Evolutionary conservation across 1,140 invertebrate genomes (phyloP).

Genomic region (Drosophila sechellia): DNA sequence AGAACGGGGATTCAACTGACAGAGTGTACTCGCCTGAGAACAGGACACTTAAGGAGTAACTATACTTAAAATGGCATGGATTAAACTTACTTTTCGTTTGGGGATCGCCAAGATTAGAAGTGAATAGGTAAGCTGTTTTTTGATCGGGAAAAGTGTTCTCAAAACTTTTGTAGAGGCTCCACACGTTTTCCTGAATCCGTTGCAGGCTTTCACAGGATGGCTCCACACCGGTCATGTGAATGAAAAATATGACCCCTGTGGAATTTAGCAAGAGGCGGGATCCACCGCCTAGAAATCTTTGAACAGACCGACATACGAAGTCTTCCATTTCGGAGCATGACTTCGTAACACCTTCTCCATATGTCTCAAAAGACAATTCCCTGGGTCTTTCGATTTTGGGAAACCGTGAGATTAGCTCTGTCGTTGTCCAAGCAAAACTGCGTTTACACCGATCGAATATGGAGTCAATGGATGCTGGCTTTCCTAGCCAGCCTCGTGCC

Average conservation of each 20-base stretch:
- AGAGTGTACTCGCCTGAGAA: constrained; percentile 92
- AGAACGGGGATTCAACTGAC: constrained; percentile 96
- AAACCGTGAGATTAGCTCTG: constrained; percentile 91
- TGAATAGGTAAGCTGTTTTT: constrained; percentile 94
- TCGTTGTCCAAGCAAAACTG: constrained; percentile 93
- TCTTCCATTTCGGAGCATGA: constrained; percentile 89
- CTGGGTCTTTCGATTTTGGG: constrained; percentile 86
- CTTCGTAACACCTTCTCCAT: constrained; percentile 89
- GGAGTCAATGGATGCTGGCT: constrained; percentile 95
- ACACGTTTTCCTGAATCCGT: constrained; percentile 91
- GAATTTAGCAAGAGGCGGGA: constrained; percentile 84
- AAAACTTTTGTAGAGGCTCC: constrained; percentile 88
- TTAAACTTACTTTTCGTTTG: constrained; percentile 86
- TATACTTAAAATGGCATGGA: neutral
- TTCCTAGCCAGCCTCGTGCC: constrained; percentile 91
- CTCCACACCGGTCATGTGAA: constrained; percentile 95
- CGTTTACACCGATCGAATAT: constrained; percentile 93
- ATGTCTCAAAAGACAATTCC: constrained; percentile 84
- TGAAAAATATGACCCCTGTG: constrained; percentile 92
- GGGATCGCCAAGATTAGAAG: constrained; percentile 98
- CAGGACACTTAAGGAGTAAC: neutral
- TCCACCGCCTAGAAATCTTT: constrained; percentile 87
- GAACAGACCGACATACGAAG: constrained; percentile 95
- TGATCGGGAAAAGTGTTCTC: constrained; percentile 91
- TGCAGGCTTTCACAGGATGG: constrained; percentile 93